Evolutionary conservation across 2,888 invertebrate genomes (phyloP).

Genomic region (Itoplectis maculator): DNA sequence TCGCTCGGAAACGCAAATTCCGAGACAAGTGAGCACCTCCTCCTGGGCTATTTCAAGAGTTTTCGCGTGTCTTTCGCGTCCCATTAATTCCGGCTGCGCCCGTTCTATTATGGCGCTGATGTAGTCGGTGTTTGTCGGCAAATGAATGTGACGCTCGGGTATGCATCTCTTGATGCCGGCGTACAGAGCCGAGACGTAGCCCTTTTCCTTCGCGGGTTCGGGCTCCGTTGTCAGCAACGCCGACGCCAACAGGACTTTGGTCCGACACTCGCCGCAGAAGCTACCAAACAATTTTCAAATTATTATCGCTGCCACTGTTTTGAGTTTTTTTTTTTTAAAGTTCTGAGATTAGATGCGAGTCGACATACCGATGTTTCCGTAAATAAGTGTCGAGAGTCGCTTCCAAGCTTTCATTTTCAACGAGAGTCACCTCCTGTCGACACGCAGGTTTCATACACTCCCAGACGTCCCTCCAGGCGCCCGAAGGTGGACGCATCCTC

Average conservation of each 20-base stretch:
- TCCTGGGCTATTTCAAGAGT: constrained; percentile 99
- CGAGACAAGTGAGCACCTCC: constrained; percentile 97
- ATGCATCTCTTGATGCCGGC: constrained; percentile 94
- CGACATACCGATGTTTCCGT: constrained; percentile 91
- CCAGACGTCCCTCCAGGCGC: constrained; percentile 94
- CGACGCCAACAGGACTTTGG: constrained; percentile 94
- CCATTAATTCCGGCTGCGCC: constrained; percentile 96
- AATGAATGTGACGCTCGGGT: constrained; percentile 94
- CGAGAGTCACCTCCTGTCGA: constrained; percentile 93
- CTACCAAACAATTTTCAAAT: constrained; percentile 77
- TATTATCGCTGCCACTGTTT: neutral
- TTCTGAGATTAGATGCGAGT: constrained; percentile 3
- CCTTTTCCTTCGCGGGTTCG: constrained; percentile 94
- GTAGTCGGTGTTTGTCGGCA: constrained; percentile 94
- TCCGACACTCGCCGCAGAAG: constrained; percentile 96
- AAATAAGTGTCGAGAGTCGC: constrained; percentile 95
- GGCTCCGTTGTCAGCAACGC: constrained; percentile 93
- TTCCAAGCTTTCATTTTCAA: constrained; percentile 93
- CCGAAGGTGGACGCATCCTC: constrained; percentile 89
- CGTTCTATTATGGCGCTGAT: constrained; percentile 94
- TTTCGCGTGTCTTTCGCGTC: constrained; percentile 97
- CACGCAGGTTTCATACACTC: constrained; percentile 93
- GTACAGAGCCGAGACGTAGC: constrained; percentile 94
- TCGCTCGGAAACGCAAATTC: constrained; percentile 96
- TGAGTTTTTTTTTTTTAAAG: no score